Percentiles rank a stretch among this genome's conserved stretches.
Conservation (phyloP, 1,140 invertebrate genomes). For the Cyphomyrmex costatus region DNA sequence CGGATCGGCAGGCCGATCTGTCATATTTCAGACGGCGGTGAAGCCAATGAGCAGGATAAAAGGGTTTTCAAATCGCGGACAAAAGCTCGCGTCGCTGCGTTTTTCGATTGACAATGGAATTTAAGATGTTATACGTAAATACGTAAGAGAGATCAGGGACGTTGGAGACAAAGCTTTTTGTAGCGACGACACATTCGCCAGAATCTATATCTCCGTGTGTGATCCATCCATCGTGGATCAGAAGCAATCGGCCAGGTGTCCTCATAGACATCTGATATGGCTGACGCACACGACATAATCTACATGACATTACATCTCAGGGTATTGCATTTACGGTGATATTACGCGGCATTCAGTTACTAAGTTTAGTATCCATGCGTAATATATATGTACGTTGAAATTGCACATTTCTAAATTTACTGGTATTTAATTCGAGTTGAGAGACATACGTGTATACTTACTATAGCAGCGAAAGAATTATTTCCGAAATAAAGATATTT, state of each 20-base stretch:
- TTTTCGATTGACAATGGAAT: constrained; percentile 70
- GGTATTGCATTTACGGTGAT: constrained; percentile 35
- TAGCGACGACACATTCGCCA: background rate
- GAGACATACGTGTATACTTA: background rate
- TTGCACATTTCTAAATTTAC: background rate
- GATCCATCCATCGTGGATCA: background rate
- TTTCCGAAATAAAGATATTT: background rate
- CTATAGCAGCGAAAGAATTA: background rate
- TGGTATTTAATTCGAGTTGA: too few species aligned
- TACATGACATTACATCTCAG: constrained; percentile 19
- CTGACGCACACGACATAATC: constrained; percentile 4
- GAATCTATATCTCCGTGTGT: constrained; percentile 14
- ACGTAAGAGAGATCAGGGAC: constrained; percentile 17
- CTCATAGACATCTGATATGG: constrained; percentile 28
- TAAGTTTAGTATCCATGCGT: background rate
- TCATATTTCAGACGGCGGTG: constrained; percentile 73
- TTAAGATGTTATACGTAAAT: constrained; percentile 72
- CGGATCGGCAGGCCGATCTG: constrained; percentile 70
- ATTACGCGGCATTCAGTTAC: constrained; percentile 12
- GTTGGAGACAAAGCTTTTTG: constrained; percentile 60
- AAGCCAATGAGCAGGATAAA: constrained; percentile 65
- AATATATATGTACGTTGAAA: background rate
- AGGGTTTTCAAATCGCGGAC: constrained; percentile 75
- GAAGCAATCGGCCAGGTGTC: constrained; percentile 36
- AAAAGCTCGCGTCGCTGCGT: constrained; percentile 65